phyloP scores from a whole-genome alignment of 2,888 invertebrate genomes.

The Clunio marinus region DNA sequence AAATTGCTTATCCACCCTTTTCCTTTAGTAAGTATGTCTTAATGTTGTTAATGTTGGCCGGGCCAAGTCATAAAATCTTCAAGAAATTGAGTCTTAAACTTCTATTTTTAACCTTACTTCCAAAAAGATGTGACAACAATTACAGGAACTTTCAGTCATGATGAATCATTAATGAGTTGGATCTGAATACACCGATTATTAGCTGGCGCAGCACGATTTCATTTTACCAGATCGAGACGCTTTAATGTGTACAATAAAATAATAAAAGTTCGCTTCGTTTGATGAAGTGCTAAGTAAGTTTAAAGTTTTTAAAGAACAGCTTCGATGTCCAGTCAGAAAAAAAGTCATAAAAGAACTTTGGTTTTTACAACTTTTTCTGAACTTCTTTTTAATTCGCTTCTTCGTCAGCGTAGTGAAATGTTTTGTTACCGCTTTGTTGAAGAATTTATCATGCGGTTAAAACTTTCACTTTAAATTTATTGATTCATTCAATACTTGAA shows the following conservation, averaged over 20 bases:
- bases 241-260: slow-evolving; percentile 26
- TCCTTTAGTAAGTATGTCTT: too few species aligned
- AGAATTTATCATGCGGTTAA: too few species aligned
- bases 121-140: too few species aligned
- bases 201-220: slow-evolving; percentile 16
- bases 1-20: neutral
- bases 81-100: too few species aligned
- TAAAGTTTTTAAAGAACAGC: neutral
- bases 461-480: slow-evolving; percentile 30
- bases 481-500: too few species aligned
- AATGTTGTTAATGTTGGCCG: too few species aligned
- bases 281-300: slow-evolving; percentile 36
- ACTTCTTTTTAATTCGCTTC: neutral
- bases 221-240: neutral
- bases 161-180: slow-evolving; percentile 31
- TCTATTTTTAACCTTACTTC: too few species aligned
- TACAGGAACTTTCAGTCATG: slow-evolving; percentile 10
- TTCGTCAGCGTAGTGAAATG: neutral
- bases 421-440: too few species aligned
- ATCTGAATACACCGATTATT: slow-evolving; percentile 14
- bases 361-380: neutral
- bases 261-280: slow-evolving; percentile 22
- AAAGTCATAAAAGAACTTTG: neutral
- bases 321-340: neutral
- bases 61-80: too few species aligned